These are phyloP conservation scores for Byasa hedistus DNA, from an alignment of 2,888 invertebrate species.

Conservation along the genomic window DNA sequence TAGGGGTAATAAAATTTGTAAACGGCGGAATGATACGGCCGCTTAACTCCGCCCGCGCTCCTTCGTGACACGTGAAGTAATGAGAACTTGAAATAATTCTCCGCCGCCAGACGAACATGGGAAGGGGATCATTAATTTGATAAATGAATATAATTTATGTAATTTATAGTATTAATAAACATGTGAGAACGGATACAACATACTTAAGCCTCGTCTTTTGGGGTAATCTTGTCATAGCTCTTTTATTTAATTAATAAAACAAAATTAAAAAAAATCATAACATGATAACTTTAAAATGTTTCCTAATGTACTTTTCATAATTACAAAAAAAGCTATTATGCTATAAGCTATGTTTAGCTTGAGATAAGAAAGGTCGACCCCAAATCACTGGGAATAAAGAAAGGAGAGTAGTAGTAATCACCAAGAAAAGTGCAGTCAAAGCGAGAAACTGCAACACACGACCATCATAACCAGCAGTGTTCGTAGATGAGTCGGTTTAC, in stretches of 20 bases:
- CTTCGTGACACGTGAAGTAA: constrained; percentile 58
- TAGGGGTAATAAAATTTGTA: constrained; percentile 75
- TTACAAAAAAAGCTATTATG: too few relatives aligned
- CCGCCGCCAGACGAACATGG: constrained; percentile 9
- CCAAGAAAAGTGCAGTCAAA: neutral
- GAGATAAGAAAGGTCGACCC: too few relatives aligned
- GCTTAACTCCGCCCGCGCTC: constrained; percentile 64
- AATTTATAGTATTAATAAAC: neutral
- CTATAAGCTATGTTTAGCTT: too few relatives aligned
- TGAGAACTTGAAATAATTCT: constrained; percentile 43
- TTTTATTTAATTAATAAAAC: too few relatives aligned
- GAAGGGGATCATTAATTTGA: neutral
- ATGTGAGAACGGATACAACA: neutral
- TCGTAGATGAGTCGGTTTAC: constrained; percentile 35
- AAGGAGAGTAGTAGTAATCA: too few relatives aligned
- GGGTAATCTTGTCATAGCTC: too few relatives aligned
- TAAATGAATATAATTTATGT: constrained; percentile 1
- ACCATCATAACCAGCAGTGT: constrained; percentile 29
- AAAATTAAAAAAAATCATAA: too few relatives aligned
- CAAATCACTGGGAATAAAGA: neutral
- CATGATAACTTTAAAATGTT: too few relatives aligned
- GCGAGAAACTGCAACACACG: neutral
- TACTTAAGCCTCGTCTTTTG: neutral
- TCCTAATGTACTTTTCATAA: neutral
- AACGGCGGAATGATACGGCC: constrained; percentile 73